phyloP scores from a whole-genome alignment of 2,113 vertebrate genomes.

The Lamprologus lemairii region DNA sequence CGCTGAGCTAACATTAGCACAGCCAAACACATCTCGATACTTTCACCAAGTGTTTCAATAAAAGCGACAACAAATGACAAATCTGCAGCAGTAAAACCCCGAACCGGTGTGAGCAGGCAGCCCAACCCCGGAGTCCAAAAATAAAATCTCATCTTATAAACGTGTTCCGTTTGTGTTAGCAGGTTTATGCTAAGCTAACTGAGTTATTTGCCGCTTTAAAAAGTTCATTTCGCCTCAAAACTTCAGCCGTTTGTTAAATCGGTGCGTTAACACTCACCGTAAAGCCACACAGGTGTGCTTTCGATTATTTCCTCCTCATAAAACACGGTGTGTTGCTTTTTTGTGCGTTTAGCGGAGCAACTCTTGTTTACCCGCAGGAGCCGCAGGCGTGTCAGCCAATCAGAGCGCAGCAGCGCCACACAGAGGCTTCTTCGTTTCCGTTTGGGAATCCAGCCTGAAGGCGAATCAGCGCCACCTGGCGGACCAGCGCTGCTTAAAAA shows the following conservation, averaged over 20 bases:
- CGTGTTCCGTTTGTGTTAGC: background rate
- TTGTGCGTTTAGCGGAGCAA: accelerated
- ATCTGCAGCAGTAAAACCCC: background rate
- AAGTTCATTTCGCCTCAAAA: accelerated
- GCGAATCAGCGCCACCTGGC: background rate
- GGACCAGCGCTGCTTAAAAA: background rate
- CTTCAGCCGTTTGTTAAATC: background rate
- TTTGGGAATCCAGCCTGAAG: background rate
- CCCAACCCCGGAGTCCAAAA: accelerated
- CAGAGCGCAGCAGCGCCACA: background rate
- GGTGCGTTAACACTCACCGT: background rate
- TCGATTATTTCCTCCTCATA: accelerated
- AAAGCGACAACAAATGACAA: background rate
- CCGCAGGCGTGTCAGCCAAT: background rate
- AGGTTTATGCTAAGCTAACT: background rate
- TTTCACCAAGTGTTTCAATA: background rate
- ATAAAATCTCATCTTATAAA: background rate
- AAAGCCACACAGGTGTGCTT: accelerated
- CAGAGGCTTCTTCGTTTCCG: background rate
- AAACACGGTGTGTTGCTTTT: background rate
- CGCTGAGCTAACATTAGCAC: background rate
- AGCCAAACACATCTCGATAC: background rate
- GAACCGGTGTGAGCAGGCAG: accelerated
- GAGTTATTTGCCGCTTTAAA: background rate
- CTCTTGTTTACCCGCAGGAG: constrained; percentile 19